These are phyloP conservation scores for Timema podura DNA, from an alignment of 2,888 invertebrate genomes.

Conservation along the genomic window DNA sequence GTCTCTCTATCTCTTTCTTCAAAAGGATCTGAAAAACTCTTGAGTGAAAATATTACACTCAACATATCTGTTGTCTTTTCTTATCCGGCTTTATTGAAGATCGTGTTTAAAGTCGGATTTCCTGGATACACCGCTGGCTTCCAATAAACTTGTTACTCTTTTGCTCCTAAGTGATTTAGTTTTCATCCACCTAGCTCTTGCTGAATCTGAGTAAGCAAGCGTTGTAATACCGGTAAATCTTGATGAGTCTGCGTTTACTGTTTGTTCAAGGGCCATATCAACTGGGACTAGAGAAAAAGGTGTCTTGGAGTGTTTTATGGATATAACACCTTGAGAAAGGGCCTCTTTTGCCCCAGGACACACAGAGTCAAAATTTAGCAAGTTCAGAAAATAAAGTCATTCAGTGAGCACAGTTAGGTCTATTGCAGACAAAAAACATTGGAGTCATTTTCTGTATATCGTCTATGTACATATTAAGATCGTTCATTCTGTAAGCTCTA, in stretches of 20 bases:
- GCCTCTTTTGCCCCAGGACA: slow-evolving; percentile 6
- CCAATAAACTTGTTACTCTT: slow-evolving; percentile 12
- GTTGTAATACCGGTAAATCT: slow-evolving; percentile 13
- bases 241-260: slow-evolving; percentile 9
- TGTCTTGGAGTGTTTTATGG: not conserved
- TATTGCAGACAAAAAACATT: slow-evolving; percentile 2
- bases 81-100: not conserved
- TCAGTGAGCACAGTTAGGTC: slow-evolving; percentile 8
- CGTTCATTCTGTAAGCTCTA: slow-evolving; percentile 13
- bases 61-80: slow-evolving; percentile 3
- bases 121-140: not conserved
- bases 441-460: slow-evolving; percentile 2
- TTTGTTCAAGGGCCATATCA: slow-evolving; percentile 12
- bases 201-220: slow-evolving; percentile 3
- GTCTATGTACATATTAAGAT: slow-evolving; percentile 7
- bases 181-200: not conserved
- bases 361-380: not conserved
- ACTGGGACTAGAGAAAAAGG: not conserved
- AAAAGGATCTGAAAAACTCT: not conserved
- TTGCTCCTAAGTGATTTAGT: slow-evolving; percentile 12
- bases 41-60: slow-evolving; percentile 5
- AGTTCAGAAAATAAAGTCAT: slow-evolving; percentile 7
- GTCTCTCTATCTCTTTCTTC: slow-evolving; percentile 11
- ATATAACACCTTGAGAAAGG: slow-evolving; percentile 3
- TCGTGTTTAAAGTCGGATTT: slow-evolving; percentile 4